Evolutionary conservation across 2,888 invertebrate genomes (phyloP), one percentile per base, ranked within the genome.

Genomic region (Orthosia gothica): DNA sequence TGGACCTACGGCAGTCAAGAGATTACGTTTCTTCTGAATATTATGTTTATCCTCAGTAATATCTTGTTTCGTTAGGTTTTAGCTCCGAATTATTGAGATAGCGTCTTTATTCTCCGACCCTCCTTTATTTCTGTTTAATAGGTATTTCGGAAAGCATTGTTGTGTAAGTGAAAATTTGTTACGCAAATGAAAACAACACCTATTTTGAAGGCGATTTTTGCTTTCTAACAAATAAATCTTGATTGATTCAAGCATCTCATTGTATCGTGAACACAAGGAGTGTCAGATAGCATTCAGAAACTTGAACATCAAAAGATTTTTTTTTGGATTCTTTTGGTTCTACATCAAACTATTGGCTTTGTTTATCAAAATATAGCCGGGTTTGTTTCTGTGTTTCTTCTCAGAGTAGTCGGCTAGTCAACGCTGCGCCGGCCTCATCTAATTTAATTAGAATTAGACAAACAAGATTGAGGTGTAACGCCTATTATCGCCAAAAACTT

Each of bases 211-310:
- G 15, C 20, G 23, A 16, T 18, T 16, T 3, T 47, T 5, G 26
- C n/a, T 3, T 47, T 5, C 16, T 23, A 40, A 57, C 11, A 50
- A 50, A 26, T 63, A 15, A 50, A 58, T 63, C 74, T 52, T 69
- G 49, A 68, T 40, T 68, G 57, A 71, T 70, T 64, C 49, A 45
- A 61, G 57, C 26, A 54, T 68, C 2, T 49, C 18, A 59, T 79
- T 74, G 67, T 79, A 23, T 73, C 9, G 3, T 15, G 11, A 26
- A 65, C 18, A 67, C 74, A 79, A 74, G n/a, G 66, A 26, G 20
- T 52, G 15, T 49, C 26, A 16, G 55, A 58, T 59, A 63, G 45
- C 50, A 26, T 62, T 58, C 55, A 40, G 5, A 16, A 49, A 63
- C 26, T 45, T 40, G 13, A 32, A 23, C 54, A 49, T 12, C 13